A percentile compares a stretch with the other conserved stretches of the same genome.
Conservation (phyloP, 2,888 invertebrate genomes). For the Patella pellucida region DNA sequence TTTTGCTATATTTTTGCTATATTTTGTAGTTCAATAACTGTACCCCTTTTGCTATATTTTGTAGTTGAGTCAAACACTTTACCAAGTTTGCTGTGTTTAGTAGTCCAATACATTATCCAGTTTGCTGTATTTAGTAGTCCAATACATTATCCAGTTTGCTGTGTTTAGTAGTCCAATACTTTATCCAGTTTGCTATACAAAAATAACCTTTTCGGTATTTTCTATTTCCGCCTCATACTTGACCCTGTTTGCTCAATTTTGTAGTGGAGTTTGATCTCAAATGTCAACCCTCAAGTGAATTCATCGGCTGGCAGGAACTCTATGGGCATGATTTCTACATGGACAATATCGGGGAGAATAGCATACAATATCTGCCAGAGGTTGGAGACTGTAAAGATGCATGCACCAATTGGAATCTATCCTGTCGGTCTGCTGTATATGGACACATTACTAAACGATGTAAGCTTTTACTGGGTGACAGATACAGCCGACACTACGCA, state of each 20-base stretch:
- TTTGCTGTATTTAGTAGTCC: too few species aligned
- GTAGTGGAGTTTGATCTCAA: background rate
- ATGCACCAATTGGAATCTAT: background rate
- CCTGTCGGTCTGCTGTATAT: background rate
- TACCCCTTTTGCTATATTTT: too few species aligned
- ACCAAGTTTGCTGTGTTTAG: too few species aligned
- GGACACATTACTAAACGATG: background rate
- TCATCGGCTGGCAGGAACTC: slow-evolving; percentile 1
- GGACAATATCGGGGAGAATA: background rate
- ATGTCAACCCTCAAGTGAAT: background rate
- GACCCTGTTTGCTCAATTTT: background rate
- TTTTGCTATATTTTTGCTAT: too few species aligned
- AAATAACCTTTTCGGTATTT: too few species aligned
- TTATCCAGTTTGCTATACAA: too few species aligned
- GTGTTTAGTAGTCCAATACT: too few species aligned
- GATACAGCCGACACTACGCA: background rate
- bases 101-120: too few species aligned
- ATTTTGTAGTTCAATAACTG: too few species aligned
- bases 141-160: too few species aligned
- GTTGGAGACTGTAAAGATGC: background rate
- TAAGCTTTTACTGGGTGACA: background rate
- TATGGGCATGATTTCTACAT: background rate
- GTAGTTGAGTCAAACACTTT: too few species aligned
- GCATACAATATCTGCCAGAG: background rate
- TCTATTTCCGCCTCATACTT: too few species aligned